Evolutionary conservation across 2,797 vertebrate genomes (phyloP).

Genomic region (Falco concolor): DNA sequence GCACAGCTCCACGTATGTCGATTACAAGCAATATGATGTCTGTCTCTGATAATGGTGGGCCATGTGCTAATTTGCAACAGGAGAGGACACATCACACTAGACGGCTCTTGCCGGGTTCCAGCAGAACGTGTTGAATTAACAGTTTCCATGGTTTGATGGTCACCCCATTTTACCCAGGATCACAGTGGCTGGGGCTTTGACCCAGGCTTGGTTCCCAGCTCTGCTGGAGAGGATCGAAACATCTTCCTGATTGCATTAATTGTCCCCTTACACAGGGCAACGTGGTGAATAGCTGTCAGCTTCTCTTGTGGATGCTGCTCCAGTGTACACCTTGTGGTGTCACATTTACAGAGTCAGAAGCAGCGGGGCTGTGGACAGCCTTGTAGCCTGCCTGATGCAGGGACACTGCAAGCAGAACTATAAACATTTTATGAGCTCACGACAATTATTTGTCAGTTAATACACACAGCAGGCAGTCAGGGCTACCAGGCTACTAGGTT

Average conservation of each 20-base stretch:
- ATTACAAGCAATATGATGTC: constrained; percentile 33
- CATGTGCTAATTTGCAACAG: background rate
- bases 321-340: fast-evolving
- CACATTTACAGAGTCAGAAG: background rate
- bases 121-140: background rate
- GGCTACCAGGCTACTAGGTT: background rate
- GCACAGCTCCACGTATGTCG: background rate
- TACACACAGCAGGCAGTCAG: background rate
- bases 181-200: background rate
- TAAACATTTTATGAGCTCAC: background rate
- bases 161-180: background rate
- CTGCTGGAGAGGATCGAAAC: background rate
- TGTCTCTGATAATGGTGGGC: constrained; percentile 4
- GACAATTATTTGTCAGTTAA: constrained; percentile 9
- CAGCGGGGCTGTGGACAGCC: background rate
- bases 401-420: background rate
- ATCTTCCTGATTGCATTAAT: background rate
- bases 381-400: background rate
- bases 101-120: background rate
- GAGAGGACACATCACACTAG: background rate
- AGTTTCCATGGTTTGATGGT: background rate
- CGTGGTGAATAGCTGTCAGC: background rate
- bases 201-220: background rate
- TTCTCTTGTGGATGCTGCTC: background rate
- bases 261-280: background rate